Percentiles rank a stretch among this genome's conserved stretches.
phyloP scores from a whole-genome alignment of 2,113 vertebrate species.

The Nyctereutes procyonoides region DNA sequence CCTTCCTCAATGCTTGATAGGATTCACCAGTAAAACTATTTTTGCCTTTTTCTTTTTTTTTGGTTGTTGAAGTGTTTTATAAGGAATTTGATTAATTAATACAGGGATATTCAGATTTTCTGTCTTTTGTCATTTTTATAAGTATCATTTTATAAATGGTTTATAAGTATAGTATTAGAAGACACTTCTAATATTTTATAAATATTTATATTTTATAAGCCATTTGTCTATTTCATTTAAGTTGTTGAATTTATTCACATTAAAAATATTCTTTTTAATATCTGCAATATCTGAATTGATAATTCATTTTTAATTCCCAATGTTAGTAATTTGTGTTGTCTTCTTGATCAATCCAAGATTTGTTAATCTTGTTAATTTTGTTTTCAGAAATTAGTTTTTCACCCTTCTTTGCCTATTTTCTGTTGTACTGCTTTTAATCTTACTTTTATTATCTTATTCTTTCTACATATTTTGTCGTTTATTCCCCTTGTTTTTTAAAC shows the following conservation, averaged over 20 bases:
- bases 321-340: background rate
- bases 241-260: background rate
- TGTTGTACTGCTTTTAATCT: background rate
- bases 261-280: background rate
- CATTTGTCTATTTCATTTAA: background rate
- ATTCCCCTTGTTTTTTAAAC: background rate
- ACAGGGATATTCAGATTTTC: background rate
- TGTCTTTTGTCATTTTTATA: background rate
- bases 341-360: background rate
- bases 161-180: background rate
- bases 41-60: background rate
- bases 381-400: background rate
- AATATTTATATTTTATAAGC: background rate
- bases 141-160: background rate
- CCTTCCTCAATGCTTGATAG: background rate
- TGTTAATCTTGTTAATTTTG: background rate
- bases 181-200: background rate
- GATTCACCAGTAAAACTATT: background rate
- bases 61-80: background rate
- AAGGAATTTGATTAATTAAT: background rate
- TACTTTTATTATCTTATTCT: background rate
- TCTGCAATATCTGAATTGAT: background rate
- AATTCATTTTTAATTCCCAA: background rate
- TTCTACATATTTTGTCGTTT: background rate
- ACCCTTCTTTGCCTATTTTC: background rate